Conservation (phyloP, 2,797 vertebrate species). For the Mallotus villosus region DNA sequence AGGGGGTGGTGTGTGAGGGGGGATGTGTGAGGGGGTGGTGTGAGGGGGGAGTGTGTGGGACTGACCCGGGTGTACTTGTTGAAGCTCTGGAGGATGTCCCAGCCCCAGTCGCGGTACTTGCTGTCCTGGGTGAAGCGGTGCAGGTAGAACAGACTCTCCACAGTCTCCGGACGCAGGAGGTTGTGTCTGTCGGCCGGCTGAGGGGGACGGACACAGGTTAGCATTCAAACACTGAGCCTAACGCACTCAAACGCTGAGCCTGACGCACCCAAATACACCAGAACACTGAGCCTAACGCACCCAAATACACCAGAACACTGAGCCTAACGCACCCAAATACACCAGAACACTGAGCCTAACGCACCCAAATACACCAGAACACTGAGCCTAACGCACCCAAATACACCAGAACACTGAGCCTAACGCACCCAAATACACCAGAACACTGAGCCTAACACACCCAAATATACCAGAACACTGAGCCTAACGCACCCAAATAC, state of each 20-base stretch:
- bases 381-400: not conserved
- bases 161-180: slow-evolving; percentile 90
- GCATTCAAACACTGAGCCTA: not conserved
- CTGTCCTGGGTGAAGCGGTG: slow-evolving; percentile 85
- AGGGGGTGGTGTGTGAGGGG: not conserved
- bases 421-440: too few species aligned
- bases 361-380: not conserved
- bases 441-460: too few species aligned
- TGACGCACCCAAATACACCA: too few species aligned
- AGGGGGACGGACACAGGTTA: not conserved
- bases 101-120: slow-evolving; percentile 97
- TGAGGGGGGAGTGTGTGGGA: not conserved
- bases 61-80: slow-evolving; percentile 89
- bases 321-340: too few species aligned
- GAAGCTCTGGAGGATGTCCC: slow-evolving; percentile 93
- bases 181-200: slow-evolving; percentile 96
- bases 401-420: not conserved
- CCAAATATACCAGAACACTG: too few species aligned
- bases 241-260: too few species aligned
- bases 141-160: slow-evolving; percentile 97
- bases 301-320: too few species aligned
- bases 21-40: not conserved
- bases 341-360: too few species aligned
- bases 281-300: too few species aligned
- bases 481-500: not conserved